Base-by-base conservation (phyloP, 2,888 invertebrate species). In the Eupithecia exiguata region DNA sequence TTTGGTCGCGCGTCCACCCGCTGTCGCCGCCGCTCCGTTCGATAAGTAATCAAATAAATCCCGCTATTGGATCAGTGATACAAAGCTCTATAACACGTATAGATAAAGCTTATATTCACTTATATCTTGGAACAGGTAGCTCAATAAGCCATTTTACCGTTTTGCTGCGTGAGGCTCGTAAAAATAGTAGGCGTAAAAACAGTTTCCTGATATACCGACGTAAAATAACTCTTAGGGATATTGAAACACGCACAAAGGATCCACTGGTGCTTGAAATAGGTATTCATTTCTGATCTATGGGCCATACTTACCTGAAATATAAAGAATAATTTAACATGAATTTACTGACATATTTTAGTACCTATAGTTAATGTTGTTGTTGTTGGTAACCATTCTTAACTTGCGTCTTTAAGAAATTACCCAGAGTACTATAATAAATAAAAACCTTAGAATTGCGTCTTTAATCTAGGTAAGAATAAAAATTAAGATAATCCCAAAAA, bases 191-290 rank as follows among this genome's bases (percentile, higher is more conserved):
- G 25, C 66, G 38, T 66, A 66, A 70, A 70, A 63, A 69, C 40
- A 30, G 25, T 46, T 70, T 63, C 35, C 38, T 61, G 61, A 70
- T 63, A 70, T 46, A 62, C 63, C 6, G 70, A 61, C 69, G 40
- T 61, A 69, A 69, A 40, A 69, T 61, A 70, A 62, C 62, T 46
- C 46, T 62, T 62, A 62, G 21, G 63, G 63, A 70, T 62, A 70
- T 70, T 70, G 70, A 35, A 66, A 66, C 21, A 38, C 70, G 21
- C 30, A 63, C 43, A 63, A 35, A 63, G 63, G 70, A 40, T 46
- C 38, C 46, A 49, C 40, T 46, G 46, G 70, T 63, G 35, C 63
- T 70, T 70, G 66, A 66, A 66, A 66, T 65, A 65, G n/a, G 63
- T 65, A n/a, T 58, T 62, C 62, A 62, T 35, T 6, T 25, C 25